Evolutionary conservation across 2,797 vertebrate species (phyloP).

Genomic region (Spatula versicolor): DNA sequence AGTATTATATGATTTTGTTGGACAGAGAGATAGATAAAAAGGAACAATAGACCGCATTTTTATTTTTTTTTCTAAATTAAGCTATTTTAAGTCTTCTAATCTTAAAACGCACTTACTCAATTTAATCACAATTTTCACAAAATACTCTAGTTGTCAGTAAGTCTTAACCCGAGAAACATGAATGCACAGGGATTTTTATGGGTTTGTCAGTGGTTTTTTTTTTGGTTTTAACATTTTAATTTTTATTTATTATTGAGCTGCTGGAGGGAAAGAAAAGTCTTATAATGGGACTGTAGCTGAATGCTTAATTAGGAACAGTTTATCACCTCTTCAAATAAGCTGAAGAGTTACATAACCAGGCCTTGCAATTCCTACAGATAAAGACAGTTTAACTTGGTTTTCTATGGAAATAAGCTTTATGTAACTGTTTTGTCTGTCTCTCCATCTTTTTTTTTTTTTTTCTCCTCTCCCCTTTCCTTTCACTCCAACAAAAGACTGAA

Average conservation of each 20-base stretch:
- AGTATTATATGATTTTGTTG: slow-evolving; percentile 47
- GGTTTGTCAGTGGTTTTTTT: background rate
- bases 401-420: slow-evolving; percentile 59
- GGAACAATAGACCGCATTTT: slow-evolving; percentile 33
- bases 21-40: slow-evolving; percentile 42
- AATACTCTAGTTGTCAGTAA: slow-evolving; percentile 27
- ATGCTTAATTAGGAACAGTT: slow-evolving; percentile 49
- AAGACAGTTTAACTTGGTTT: slow-evolving; percentile 51
- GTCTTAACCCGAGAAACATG: slow-evolving; percentile 33
- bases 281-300: background rate
- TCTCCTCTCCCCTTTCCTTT: background rate
- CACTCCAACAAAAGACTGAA: slow-evolving; percentile 23
- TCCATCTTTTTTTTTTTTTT: background rate
- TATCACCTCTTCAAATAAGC: slow-evolving; percentile 55
- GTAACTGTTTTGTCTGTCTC: slow-evolving; percentile 49
- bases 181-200: background rate
- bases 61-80: slow-evolving; percentile 23
- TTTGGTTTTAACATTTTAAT: background rate
- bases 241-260: background rate
- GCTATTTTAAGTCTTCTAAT: slow-evolving; percentile 51
- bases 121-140: slow-evolving; percentile 41
- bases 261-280: background rate
- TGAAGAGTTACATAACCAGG: slow-evolving; percentile 49
- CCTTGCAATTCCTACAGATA: slow-evolving; percentile 43
- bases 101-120: slow-evolving; percentile 45